Base-by-base conservation (phyloP, 2,113 vertebrate species). In the Chrysochloris asiatica region DNA sequence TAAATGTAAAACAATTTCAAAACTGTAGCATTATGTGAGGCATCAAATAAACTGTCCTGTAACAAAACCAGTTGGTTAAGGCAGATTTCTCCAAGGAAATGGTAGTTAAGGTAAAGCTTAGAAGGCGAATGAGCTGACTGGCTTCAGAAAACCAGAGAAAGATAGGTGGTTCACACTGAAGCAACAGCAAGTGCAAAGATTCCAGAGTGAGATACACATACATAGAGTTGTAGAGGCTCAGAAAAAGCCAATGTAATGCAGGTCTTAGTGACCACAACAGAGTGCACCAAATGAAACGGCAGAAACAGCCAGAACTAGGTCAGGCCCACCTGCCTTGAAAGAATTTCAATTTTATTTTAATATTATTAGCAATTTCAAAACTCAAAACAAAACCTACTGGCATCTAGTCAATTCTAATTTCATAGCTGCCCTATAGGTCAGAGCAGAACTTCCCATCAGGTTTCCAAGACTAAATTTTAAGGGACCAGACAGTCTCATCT, bases 261-360 rank as follows among this genome's bases (percentile, higher is more conserved):
- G 30, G 14, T 17, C n/a, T 81, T 84, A 80, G n/a, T 45, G 54
- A 87, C 14, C 4, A 72, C 93, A 47, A 65, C 2, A 28, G 19
- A 30, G 38, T 47, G 6, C 30, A 63, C 13, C 19, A 77, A 83
- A 91, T 77, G 45, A 82, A 86, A 56, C 4, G 4, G 13, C 36
- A 88, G 52, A 67, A 67, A 77, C 10, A 19, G 21, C 3, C 33
- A 56, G 61, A 79, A 22, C 26, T 2, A 17, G 7, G 54, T 45
- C 12, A 61, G 17, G 36, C 1, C 28, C 75, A 19, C 1, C 38
- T 22, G 3, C 36, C 43, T 84, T 14, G 26, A 7, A 83, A 93
- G 5, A 48, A 76, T 67, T 36, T 75, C 28, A 19, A 56, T 93
- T 89, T 82, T 48, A 88, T 82, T 47, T 75, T 76, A 52, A n/a